phyloP scores from a whole-genome alignment of 92 coral and sea anemone genomes.

The Parazoanthus atlanticus region DNA sequence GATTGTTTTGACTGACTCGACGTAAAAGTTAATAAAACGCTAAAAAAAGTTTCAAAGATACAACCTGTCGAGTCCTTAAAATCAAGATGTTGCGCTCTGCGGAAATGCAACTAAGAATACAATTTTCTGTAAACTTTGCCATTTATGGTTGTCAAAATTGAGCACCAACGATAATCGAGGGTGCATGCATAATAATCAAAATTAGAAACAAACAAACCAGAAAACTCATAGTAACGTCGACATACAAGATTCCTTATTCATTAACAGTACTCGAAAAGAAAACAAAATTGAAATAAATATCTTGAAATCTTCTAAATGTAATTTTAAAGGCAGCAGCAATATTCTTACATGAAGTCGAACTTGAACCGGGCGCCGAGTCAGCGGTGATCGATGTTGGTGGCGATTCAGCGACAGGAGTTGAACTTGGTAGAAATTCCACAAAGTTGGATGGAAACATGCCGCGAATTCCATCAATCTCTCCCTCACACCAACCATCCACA shows the following conservation, averaged over 20 bases:
- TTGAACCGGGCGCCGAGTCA: conserved; percentile 25
- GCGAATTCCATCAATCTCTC: conserved; percentile 75
- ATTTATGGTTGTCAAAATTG: background rate
- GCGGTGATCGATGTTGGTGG: conserved; percentile 25
- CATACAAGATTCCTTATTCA: background rate
- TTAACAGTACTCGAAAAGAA: background rate
- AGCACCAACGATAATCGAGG: background rate
- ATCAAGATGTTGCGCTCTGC: background rate
- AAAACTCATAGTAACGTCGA: background rate
- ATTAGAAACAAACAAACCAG: background rate
- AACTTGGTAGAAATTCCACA: conserved; percentile 63
- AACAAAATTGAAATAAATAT: background rate
- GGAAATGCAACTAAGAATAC: background rate
- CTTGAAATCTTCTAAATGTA: background rate
- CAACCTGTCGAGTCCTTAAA: background rate
- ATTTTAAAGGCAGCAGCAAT: background rate
- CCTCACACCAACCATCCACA: conserved; percentile 96
- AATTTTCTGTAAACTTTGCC: background rate
- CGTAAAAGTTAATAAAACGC: background rate
- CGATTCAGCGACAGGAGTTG: conserved; percentile 29
- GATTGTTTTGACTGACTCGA: background rate
- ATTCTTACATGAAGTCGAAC: background rate
- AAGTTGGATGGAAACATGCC: conserved; percentile 94
- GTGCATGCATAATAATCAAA: background rate
- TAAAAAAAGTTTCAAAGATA: too few species aligned